Percentiles rank a stretch among this genome's conserved stretches.
phyloP scores from a whole-genome alignment of 1,140 invertebrate genomes.

The Steinernema feltiae region DNA sequence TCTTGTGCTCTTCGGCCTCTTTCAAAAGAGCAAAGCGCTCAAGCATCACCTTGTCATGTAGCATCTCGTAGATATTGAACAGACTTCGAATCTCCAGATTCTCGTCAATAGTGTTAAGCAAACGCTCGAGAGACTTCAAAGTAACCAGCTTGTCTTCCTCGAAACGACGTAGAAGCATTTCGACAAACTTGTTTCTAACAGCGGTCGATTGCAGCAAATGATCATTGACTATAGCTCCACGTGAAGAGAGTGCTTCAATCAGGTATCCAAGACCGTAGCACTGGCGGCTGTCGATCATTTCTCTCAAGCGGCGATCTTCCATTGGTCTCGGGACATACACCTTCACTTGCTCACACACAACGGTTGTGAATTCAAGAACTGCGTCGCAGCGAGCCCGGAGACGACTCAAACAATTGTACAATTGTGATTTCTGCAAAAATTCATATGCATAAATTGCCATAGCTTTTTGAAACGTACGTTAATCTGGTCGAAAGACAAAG shows the following conservation, averaged over 20 bases:
- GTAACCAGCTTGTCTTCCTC: neutral
- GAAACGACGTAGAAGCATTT: neutral
- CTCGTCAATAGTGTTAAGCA: slow-evolving; percentile 18
- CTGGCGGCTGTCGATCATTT: neutral
- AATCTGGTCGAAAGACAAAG: neutral
- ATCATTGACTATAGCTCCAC: slow-evolving; percentile 20
- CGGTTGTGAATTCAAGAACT: neutral
- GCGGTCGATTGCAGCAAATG: neutral
- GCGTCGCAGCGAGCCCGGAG: neutral
- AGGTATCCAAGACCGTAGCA: neutral
- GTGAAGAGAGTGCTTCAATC: neutral
- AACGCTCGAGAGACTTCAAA: slow-evolving; percentile 13
- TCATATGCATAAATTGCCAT: neutral
- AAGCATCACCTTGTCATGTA: neutral
- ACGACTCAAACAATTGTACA: neutral
- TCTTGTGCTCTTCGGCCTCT: slow-evolving; percentile 3
- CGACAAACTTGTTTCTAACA: neutral
- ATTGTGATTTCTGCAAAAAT: neutral
- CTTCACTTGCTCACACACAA: neutral
- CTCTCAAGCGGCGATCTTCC: neutral
- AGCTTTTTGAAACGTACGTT: neutral
- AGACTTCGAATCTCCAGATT: neutral
- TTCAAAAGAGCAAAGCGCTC: neutral
- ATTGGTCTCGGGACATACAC: neutral
- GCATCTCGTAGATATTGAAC: neutral